Evolutionary conservation across 2,888 invertebrate species (phyloP), one percentile per base, ranked within the genome.

Genomic region (Opisthograptis luteolata): DNA sequence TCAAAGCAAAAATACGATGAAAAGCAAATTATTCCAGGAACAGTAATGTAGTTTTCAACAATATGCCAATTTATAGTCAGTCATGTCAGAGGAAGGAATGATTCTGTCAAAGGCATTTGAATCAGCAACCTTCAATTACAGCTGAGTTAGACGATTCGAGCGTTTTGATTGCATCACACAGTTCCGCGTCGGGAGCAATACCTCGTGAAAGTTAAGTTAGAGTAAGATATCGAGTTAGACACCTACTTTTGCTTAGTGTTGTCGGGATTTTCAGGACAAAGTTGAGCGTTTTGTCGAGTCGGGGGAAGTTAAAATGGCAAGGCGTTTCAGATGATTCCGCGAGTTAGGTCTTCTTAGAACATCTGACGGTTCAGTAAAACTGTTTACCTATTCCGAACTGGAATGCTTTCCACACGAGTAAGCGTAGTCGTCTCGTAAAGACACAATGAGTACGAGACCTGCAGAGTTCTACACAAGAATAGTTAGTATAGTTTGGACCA

Each of bases 191-290:
- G 24, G 3, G 44, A 44, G 19, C 9, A 15, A 30, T 24, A 19
- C 24, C n/a, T 12, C 24, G 27, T 13, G 14, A 13, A 22, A 31
- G 12, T 5, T 9, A 25, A 45, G 35, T 30, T 37, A 45, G 20
- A n/a, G 15, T 37, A 34, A 14, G 37, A 27, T 39, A 39, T 27
- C 27, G 27, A 39, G 37, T 39, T 39, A 24, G 25, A 32, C 30
- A 31, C 13, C 20, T 19, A 27, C 30, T 36, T 36, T 20, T 30
- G 28, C 35, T 43, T 36, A 12, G 36, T 36, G 20, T 13, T 28
- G 14, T 20, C 35, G 14, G 36, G 30, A 44, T 36, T 22, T 30
- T 13, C 9, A 10, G 28, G 35, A 15, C 14, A 14, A 20, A 43
- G 27, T 35, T 13, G 7, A 37, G 15, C 17, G 20, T 35, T 10